Evolutionary conservation across 23 tunicate genomes (phyloP).

Genomic region (Trididemnum nubilum): DNA sequence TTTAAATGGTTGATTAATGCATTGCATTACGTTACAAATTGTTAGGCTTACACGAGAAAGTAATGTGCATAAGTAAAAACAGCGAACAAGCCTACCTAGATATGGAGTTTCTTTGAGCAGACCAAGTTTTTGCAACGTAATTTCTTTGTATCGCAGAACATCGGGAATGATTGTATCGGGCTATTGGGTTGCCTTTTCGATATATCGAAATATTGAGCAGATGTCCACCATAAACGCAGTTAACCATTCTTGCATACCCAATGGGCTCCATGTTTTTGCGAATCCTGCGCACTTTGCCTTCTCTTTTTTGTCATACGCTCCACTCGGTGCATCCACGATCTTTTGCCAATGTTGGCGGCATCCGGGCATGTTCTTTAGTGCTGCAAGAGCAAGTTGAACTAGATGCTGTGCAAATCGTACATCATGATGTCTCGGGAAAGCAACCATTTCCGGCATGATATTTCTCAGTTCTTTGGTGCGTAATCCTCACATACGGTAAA

Average conservation of each 20-base stretch:
- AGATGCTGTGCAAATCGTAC: not conserved
- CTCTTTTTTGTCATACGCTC: not conserved
- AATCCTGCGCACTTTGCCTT: not conserved
- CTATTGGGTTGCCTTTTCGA: not conserved
- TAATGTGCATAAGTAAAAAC: not conserved
- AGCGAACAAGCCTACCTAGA: not conserved
- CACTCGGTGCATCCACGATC: not conserved
- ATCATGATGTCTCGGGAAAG: not conserved
- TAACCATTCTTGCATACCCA: not conserved
- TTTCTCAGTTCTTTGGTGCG: not conserved
- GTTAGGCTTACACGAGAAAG: not conserved
- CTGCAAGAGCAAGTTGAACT: not conserved
- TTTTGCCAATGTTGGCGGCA: constrained; percentile 2
- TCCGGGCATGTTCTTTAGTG: not conserved
- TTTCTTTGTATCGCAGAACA: not conserved
- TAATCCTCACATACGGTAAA: not conserved
- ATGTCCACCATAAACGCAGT: not conserved
- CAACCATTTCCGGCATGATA: not conserved
- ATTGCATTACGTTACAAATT: too few species aligned
- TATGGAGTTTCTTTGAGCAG: not conserved
- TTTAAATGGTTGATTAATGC: not conserved
- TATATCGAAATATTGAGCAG: not conserved
- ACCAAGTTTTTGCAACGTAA: not conserved
- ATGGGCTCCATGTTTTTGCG: not conserved
- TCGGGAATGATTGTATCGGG: not conserved